Base-by-base conservation (phyloP, 35 echinoderm and acorn worm species). In the Ophiothrix spiculata region DNA sequence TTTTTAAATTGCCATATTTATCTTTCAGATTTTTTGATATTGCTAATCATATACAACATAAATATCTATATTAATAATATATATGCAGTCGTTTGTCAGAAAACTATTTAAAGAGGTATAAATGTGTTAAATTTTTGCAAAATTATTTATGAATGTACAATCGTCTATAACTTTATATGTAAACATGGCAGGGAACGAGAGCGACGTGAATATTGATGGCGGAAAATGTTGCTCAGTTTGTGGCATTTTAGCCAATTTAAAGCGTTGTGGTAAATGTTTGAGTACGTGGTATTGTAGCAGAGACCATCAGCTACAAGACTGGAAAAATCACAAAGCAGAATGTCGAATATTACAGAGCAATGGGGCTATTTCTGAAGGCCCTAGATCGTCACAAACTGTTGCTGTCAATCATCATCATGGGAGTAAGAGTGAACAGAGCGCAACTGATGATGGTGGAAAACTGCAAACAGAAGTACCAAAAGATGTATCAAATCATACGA, bases 301-400 rank as follows among this genome's bases (percentile, higher is more conserved):
- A 81, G 90, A 97, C 36, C 90, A 92, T 69, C 94, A 97, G 75
- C 28, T 37, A 41, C 81, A 92, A 82, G 90, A 93, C 90, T 93
- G 94, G 94, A 88, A 87, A 39, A 86, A 87, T 31, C 90, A 97
- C 83, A 93, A 80, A 46, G 83, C 37, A 40, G 8, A 69, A 33
- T 97, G 90, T 73, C 90, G 90, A 35, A 77, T 87, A 75, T 32
- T 54, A 49, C 28, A 56, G 56, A 25, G 13, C 35, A 73, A 38
- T 38, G 38, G 40, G 31, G 36, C 21, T 14, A 42, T 74, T 32
- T 76, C 37, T 33, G 63, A 32, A 16, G 37, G 77, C 19, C 37
- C 77, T 35, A 39, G 39, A 38, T 46, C 23, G 40, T 36, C n/a
- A 32, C 19, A 2, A 1, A 75, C 3, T 2, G 73, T 6, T 2